Evolutionary conservation across 1,140 invertebrate genomes (phyloP), one percentile per base, ranked within the genome.

Genomic region (Propsilocerus akamusi): DNA sequence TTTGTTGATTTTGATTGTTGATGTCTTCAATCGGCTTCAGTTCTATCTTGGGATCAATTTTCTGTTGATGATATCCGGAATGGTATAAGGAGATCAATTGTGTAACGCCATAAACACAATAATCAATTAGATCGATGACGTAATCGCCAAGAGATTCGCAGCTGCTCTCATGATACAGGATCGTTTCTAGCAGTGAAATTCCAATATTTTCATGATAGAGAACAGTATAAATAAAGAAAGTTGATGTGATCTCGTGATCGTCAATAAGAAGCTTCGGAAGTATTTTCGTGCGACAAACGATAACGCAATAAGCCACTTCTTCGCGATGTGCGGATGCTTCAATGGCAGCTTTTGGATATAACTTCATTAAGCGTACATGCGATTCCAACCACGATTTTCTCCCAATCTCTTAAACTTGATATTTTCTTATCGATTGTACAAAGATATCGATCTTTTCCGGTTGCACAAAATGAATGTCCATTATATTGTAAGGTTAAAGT

Each of bases 341-440:
- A 20, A 85, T 65, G 53, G 81, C 71, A 26, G 80, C 81, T 70
- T 87, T 80, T 60, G 86, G 81, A 53, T 81, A 81, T n/a, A 88
- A 59, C 60, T 85, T 79, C 54, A 86, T 76, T 4, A 86, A 60
- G 54, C 76, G 72, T 57, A 83, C 77, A 56, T 87, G 83, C 62
- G 75, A 78, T 56, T 86, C 81, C 32, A 84, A 66, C 83, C 83
- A 88, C 46, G 81, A 58, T 37, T 23, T 10, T 14, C 47, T 55
- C 14, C 63, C 63, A 22, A 65, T 58, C 25, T 65, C 58, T 4
- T 55, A 47, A n/a, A 65, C 53, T 26, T 60, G 51, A 46, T 61
- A 63, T 12, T 55, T 50, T 7, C 60, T 58, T 47, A 65, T 56
- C 47, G 59, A 65, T 52, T 65, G 60, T 17, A 65, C 55, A 23